Evolutionary conservation across 92 coral and sea anemone genomes (phyloP).

Genomic region (Palythoa heliodiscus): DNA sequence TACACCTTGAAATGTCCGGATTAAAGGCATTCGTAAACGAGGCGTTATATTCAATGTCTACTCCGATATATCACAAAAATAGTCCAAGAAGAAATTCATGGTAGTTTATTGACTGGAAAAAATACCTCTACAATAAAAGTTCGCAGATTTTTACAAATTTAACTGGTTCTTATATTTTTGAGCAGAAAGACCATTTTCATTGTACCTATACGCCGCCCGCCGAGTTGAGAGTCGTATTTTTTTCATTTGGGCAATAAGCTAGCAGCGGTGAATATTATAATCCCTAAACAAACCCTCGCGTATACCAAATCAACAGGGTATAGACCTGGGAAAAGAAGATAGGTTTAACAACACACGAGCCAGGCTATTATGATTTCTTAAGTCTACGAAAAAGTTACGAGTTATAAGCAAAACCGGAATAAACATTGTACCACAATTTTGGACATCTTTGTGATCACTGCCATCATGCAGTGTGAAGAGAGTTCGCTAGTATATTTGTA

Average conservation of each 20-base stretch:
- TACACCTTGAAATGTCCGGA: slow-evolving; percentile 11
- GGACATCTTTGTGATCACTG: neutral
- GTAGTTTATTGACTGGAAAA: neutral
- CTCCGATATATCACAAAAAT: neutral
- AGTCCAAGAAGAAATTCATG: neutral
- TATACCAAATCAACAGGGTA: slow-evolving; percentile 12
- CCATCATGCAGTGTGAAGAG: slow-evolving; percentile 3
- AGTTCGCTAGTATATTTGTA: slow-evolving; percentile 14
- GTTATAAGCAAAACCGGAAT: neutral
- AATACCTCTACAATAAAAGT: neutral
- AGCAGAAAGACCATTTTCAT: neutral
- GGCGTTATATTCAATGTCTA: slow-evolving; percentile 11
- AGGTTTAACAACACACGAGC: neutral
- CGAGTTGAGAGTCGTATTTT: slow-evolving; percentile 17
- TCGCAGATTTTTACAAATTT: neutral
- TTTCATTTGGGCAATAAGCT: slow-evolving; percentile 33
- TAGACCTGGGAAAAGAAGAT: neutral
- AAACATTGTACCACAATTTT: neutral
- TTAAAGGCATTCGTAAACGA: slow-evolving; percentile 43
- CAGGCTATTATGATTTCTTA: neutral
- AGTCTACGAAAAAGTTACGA: neutral
- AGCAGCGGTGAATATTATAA: slow-evolving; percentile 19
- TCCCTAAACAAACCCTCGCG: slow-evolving; percentile 36
- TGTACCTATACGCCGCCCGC: slow-evolving; percentile 15
- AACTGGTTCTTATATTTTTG: neutral